Evolutionary conservation across 2,113 vertebrate species (phyloP).

Genomic region (Callocephalon fimbriatum): DNA sequence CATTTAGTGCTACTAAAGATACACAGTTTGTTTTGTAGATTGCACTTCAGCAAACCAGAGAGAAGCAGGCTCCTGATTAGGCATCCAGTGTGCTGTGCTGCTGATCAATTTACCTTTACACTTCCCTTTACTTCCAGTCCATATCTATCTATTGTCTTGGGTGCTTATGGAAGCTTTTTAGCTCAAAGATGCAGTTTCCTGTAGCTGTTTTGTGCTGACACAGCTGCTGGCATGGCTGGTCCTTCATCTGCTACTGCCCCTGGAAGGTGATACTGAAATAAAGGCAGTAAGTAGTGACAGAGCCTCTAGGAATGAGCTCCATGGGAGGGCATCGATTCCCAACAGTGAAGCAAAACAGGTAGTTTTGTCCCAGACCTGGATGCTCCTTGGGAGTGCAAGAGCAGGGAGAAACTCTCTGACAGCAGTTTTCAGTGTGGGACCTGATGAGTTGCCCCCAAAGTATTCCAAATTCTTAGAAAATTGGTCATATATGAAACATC

Average conservation of each 20-base stretch:
- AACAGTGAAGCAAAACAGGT: background rate
- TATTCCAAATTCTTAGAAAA: background rate
- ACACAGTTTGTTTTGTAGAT: background rate
- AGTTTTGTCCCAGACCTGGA: background rate
- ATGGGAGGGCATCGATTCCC: fast-evolving
- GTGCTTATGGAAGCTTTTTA: background rate
- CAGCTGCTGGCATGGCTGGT: fast-evolving
- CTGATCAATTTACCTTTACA: background rate
- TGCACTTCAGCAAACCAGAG: background rate
- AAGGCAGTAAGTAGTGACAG: background rate
- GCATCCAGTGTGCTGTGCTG: background rate
- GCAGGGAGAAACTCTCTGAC: fast-evolving
- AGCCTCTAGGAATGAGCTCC: fast-evolving
- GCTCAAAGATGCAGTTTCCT: background rate
- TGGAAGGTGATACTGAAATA: background rate
- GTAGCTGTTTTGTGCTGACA: background rate
- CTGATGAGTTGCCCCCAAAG: background rate
- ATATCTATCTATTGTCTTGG: background rate
- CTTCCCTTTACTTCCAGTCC: background rate
- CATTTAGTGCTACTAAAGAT: background rate
- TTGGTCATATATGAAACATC: background rate
- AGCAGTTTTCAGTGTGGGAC: background rate
- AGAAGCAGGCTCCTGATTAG: background rate
- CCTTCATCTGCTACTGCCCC: background rate
- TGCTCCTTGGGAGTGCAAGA: background rate